Evolutionary conservation across 2,113 vertebrate genomes (phyloP).

Genomic region (Triplophysa siluroides): DNA sequence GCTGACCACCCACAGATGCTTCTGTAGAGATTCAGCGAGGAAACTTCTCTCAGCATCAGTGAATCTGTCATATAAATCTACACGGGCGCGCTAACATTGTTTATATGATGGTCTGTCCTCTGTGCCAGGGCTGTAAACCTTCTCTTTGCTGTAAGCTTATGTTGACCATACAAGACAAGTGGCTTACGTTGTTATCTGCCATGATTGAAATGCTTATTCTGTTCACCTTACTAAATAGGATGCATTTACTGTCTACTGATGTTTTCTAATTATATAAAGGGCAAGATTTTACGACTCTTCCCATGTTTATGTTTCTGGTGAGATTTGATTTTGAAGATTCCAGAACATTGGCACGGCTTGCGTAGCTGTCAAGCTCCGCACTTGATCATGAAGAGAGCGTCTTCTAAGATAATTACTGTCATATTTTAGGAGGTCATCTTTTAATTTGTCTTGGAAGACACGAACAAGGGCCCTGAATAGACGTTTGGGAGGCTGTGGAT

Average conservation of each 20-base stretch:
- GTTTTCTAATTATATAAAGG: no score
- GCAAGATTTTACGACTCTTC: no score
- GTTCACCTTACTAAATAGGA: no score
- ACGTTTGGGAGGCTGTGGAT: slow-evolving; percentile 50
- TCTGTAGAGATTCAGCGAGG: background rate
- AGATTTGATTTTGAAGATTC: background rate
- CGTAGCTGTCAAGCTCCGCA: background rate
- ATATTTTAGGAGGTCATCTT: background rate
- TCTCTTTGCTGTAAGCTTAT: background rate
- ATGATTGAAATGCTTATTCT: no score
- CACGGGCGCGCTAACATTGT: background rate
- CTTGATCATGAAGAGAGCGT: background rate
- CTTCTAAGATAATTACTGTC: background rate
- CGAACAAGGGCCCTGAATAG: background rate
- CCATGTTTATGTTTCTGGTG: background rate
- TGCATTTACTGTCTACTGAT: background rate
- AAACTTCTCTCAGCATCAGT: background rate
- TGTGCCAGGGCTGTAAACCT: background rate
- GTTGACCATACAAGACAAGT: background rate
- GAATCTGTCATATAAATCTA: background rate
- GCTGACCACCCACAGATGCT: background rate
- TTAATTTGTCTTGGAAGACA: background rate
- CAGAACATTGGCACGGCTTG: background rate
- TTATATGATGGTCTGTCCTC: background rate
- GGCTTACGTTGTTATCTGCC: background rate